Base-by-base conservation (phyloP, 1,140 invertebrate species). In the Anoplophora glabripennis region DNA sequence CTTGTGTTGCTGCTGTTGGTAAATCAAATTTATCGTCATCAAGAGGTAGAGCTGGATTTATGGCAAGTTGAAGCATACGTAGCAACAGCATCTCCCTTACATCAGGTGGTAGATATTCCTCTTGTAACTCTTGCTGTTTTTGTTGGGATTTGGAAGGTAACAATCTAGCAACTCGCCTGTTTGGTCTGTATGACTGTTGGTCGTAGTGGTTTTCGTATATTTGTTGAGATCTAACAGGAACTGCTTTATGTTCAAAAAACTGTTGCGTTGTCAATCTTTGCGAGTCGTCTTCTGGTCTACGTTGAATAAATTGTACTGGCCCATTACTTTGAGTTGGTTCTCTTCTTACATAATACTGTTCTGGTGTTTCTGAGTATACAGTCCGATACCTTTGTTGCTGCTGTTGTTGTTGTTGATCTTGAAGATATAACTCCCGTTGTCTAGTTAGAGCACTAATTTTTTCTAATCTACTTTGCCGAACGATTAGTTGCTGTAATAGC, bases 11-110 rank as follows among this genome's bases (percentile, higher is more conserved):
- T 17, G 74, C 61, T 14, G 74, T 48, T 12, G 71, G 28, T 0
- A 61, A 54, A 0, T 67, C 69, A 34, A 38, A 9, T 15, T 72
- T 70, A 7, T 64, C 53, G 49, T 67, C 61, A 56, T 77, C 68
- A 4, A 80, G 67, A 34, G 81, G 78, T 41, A 80, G 79, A 62
- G 85, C 83, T 1, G 83, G 80, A 66, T 84, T 85, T 48, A 88
- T 86, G 0, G 85, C 86, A 14, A 88, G 64, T 61, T 87, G 83
- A 3, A 88, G 70, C 86, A 88, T 87, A 63, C 85, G 82, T 46
- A 87, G 64, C 4, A 88, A 65, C 14, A 88, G 70, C 60, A 86
- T 85, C 72, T 88, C 86, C 37, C 86, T 74, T 7, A 88, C 82
- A 28, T 86, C 82, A 0, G 83, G 76, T 8, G 86, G 86, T 11